A percentile compares a stretch with the other conserved stretches of the same genome.
phyloP scores from a whole-genome alignment of 2,797 vertebrate species.

The Poeciliopsis turneri region DNA sequence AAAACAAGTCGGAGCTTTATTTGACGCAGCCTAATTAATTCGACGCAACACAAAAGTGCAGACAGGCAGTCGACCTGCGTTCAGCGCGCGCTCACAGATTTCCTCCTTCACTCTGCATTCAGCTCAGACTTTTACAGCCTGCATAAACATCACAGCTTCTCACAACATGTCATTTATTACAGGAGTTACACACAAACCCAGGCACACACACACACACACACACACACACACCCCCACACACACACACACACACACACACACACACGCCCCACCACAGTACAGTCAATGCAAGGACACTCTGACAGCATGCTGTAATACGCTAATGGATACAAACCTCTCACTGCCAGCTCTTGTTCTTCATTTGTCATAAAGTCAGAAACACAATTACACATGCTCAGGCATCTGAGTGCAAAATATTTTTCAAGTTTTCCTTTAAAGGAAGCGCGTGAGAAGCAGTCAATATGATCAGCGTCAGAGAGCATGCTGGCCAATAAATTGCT shows the following conservation, averaged over 20 bases:
- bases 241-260: background rate
- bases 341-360: constrained; percentile 46
- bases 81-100: constrained; percentile 43
- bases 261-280: background rate
- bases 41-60: constrained; percentile 46
- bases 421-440: constrained; percentile 17
- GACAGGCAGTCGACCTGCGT: constrained; percentile 51
- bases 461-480: background rate
- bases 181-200: constrained; percentile 14
- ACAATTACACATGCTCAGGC: constrained; percentile 13
- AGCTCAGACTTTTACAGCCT: constrained; percentile 43
- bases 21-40: constrained; percentile 37
- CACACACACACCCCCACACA: background rate
- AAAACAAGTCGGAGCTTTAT: constrained; percentile 7
- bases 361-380: constrained; percentile 50
- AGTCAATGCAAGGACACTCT: constrained; percentile 47
- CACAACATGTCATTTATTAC: constrained; percentile 34
- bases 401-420: constrained; percentile 11
- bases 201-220: background rate
- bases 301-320: constrained; percentile 42
- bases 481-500: background rate
- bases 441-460: constrained; percentile 33
- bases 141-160: constrained; percentile 33
- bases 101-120: constrained; percentile 47
- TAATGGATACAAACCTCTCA: constrained; percentile 57